Percentiles rank a stretch among this genome's conserved stretches.
These are phyloP conservation scores for Sinodicranocentrus sp. DNA, from an alignment of 2,888 invertebrate species.

Conservation along the genomic window DNA sequence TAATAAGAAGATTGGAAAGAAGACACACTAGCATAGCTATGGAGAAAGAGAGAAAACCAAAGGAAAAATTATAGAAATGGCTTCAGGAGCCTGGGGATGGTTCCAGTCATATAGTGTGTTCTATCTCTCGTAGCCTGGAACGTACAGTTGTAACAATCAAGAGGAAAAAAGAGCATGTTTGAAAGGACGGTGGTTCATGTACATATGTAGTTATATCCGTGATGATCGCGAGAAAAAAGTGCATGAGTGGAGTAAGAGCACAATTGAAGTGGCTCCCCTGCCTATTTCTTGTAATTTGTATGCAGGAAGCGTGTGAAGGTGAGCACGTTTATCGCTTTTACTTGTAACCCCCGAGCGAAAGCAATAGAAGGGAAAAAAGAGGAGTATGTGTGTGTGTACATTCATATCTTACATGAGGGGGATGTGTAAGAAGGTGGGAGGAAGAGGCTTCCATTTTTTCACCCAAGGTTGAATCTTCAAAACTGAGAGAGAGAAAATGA, in stretches of 20 bases:
- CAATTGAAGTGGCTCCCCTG: constrained; percentile 65
- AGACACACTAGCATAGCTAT: neutral
- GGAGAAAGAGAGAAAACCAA: neutral
- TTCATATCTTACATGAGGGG: too few relatives aligned
- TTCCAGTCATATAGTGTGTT: neutral
- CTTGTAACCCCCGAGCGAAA: constrained; percentile 74
- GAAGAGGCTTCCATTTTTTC: constrained; percentile 44
- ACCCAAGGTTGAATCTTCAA: neutral
- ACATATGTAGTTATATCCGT: neutral
- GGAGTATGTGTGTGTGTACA: too few relatives aligned
- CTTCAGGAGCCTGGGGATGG: constrained; percentile 34
- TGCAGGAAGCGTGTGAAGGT: constrained; percentile 74
- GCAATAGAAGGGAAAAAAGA: constrained; percentile 46
- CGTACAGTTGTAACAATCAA: constrained; percentile 47
- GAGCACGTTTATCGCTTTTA: constrained; percentile 76
- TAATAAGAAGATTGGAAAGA: constrained; percentile 19
- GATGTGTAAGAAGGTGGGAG: neutral
- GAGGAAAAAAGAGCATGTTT: constrained; percentile 17
- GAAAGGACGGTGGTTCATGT: too few relatives aligned
- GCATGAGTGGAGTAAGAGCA: constrained; percentile 54
- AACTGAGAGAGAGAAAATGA: neutral
- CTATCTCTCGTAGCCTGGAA: constrained; percentile 29
- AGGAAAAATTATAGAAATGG: constrained; percentile 47
- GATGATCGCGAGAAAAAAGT: constrained; percentile 34
- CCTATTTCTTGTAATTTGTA: constrained; percentile 71